phyloP scores from a whole-genome alignment of 1,140 invertebrate species.

The Dreissena polymorpha region DNA sequence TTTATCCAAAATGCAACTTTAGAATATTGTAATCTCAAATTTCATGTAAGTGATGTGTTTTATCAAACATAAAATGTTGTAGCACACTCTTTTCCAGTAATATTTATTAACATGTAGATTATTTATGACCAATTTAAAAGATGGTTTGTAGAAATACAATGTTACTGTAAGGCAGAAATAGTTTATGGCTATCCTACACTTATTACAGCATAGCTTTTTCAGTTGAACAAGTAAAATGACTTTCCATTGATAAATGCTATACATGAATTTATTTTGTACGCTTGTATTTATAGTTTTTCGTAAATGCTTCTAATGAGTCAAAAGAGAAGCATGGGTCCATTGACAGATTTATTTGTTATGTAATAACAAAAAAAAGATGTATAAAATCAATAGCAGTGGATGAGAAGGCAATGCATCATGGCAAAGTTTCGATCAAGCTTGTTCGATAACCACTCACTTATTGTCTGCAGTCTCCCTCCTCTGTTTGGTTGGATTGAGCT shows the following conservation, averaged over 20 bases:
- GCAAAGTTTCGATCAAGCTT: neutral
- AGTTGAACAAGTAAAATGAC: neutral
- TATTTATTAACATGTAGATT: too few species aligned
- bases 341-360: neutral
- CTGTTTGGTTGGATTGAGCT: neutral
- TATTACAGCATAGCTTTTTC: neutral
- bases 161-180: neutral
- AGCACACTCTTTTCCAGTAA: too few species aligned
- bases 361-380: neutral
- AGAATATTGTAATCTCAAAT: too few species aligned
- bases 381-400: neutral
- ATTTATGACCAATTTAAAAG: too few species aligned
- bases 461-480: neutral
- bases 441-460: neutral
- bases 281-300: neutral
- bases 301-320: neutral
- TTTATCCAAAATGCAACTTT: too few species aligned
- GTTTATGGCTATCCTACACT: neutral
- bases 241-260: neutral
- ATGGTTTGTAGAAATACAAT: too few species aligned
- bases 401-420: neutral
- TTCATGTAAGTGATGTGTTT: too few species aligned
- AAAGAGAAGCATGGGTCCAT: constrained; percentile 1
- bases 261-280: neutral
- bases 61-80: too few species aligned